Evolutionary conservation across 2,888 invertebrate genomes (phyloP), one percentile per base, ranked within the genome.

Genomic region (Atrina japonica): DNA sequence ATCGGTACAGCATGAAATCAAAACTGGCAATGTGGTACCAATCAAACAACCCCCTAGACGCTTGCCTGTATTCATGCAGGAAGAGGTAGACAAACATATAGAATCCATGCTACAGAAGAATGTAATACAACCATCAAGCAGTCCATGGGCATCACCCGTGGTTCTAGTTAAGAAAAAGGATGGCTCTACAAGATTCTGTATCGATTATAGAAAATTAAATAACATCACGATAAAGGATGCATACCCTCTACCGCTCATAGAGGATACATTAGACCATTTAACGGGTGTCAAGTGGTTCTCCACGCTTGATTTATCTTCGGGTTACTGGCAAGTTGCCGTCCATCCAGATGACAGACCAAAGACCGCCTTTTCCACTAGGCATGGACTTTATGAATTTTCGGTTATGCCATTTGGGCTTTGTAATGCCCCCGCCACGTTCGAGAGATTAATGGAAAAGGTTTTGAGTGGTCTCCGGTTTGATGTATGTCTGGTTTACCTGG

Each of bases 111-210:
- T 68, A 21, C 27, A 58, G 6, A 56, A 35, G 2, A 56, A 43
- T n/a, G 45, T 70, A 14, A 63, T 70, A 16, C 43, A 61, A 40
- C 58, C 66, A 2, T 67, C 67, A 16, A 21, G 14, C 16, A 59
- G 65, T 47, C 60, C 70, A 25, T 65, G 71, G 72, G 41, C 67
- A 11, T 30, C 64, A 14, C 58, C 61, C 18, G 45, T 75, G 1
- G 68, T 74, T 6, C 23, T 72, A 43, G 68, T 68, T 2, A 67
- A 35, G 30, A 70, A 75, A 41, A 67, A 72, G 23, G 71, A 75
- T 40, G 70, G 70, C 14, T 41, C 55, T 6, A 43, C 45, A 14
- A 6, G 75, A 9, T 74, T 71, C 45, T 63, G 50, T 23, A 40
- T 63, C 6, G 52, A 63, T 23, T 52, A 63, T 18, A 23, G 63